phyloP scores from a whole-genome alignment of 2,888 invertebrate species.

The Tetragnatha montana region DNA sequence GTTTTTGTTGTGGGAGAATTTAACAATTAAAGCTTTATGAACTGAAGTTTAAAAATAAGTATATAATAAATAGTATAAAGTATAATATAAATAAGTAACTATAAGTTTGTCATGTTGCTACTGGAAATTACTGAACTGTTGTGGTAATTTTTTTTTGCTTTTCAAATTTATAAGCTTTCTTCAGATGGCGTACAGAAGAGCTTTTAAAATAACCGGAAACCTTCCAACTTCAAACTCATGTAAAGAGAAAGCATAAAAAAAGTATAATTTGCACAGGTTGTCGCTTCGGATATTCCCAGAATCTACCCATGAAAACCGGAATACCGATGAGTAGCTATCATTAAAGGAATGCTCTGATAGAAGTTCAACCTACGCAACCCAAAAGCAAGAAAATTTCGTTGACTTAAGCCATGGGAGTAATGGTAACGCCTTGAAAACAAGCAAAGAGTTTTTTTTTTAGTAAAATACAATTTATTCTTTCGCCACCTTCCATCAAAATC shows the following conservation, averaged over 20 bases:
- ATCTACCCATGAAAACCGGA: slow-evolving; percentile 31
- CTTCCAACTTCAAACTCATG: not conserved
- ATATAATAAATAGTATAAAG: too few relatives aligned
- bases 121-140: too few relatives aligned
- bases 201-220: too few relatives aligned
- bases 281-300: slow-evolving; percentile 5
- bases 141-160: too few relatives aligned
- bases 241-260: slow-evolving; percentile 5
- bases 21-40: too few relatives aligned
- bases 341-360: slow-evolving; percentile 30
- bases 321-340: slow-evolving; percentile 31
- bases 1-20: too few relatives aligned
- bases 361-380: slow-evolving; percentile 18
- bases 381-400: not conserved
- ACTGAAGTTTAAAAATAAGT: too few relatives aligned
- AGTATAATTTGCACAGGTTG: slow-evolving; percentile 5
- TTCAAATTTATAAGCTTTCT: too few relatives aligned
- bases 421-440: not conserved
- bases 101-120: too few relatives aligned
- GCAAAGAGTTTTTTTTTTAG: not conserved
- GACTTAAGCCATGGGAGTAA: not conserved
- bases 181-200: too few relatives aligned
- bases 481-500: not conserved
- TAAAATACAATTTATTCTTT: not conserved
- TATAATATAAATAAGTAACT: too few relatives aligned